phyloP scores from a whole-genome alignment of 2,113 vertebrate genomes.

The Ivindomyrus marchei region DNA sequence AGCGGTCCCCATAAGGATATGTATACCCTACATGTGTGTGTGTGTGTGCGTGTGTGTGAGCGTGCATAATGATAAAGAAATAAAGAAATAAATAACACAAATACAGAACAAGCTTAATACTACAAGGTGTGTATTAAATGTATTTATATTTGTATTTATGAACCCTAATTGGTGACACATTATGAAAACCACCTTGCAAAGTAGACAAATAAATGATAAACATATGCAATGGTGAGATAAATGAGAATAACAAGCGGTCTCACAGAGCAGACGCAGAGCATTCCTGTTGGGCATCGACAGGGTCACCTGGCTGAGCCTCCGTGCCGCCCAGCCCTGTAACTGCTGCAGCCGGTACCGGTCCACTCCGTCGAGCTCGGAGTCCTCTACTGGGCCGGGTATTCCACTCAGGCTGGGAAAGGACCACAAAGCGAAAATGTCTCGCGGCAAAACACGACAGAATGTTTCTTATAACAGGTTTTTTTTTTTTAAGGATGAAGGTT shows the following conservation, averaged over 20 bases:
- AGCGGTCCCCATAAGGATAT: no score
- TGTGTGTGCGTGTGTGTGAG: no score
- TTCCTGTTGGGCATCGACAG: constrained; percentile 50
- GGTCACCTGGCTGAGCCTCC: constrained; percentile 45
- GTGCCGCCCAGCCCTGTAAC: constrained; percentile 57
- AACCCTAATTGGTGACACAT: neutral
- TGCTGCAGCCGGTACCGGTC: constrained; percentile 44
- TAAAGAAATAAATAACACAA: neutral
- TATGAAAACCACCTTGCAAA: neutral
- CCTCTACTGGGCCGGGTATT: constrained; percentile 25
- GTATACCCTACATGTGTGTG: no score
- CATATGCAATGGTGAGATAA: neutral
- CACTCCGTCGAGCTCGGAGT: constrained; percentile 42
- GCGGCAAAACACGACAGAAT: neutral
- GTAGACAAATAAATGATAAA: neutral
- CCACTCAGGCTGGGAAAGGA: constrained; percentile 26
- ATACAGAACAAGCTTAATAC: neutral
- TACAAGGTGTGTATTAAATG: neutral
- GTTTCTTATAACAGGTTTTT: neutral
- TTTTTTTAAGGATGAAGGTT: neutral
- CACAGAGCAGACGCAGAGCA: constrained; percentile 57
- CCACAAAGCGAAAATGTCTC: neutral
- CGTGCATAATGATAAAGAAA: neutral
- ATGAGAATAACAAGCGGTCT: constrained; percentile 24
- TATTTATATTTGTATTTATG: neutral